phyloP scores from a whole-genome alignment of 2,113 vertebrate genomes.

The Myiozetetes cayanensis region DNA sequence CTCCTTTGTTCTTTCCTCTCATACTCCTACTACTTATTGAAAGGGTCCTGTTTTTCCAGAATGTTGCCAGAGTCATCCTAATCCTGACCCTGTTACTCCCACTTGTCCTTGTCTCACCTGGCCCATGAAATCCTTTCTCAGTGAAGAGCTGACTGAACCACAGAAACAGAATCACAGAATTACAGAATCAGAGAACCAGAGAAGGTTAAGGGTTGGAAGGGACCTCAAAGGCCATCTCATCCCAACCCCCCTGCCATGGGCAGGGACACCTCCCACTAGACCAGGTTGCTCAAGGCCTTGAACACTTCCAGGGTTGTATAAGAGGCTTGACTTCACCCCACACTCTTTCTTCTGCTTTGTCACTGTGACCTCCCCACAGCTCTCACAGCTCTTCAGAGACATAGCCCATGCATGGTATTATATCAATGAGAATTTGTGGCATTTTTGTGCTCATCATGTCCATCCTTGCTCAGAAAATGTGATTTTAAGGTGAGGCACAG shows the following conservation, averaged over 20 bases:
- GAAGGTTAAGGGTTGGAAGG: neutral
- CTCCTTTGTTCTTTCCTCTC: neutral
- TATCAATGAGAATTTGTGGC: neutral
- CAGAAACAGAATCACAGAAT: neutral
- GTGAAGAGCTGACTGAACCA: neutral
- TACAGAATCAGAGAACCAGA: neutral
- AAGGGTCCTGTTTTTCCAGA: neutral
- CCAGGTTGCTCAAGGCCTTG: neutral
- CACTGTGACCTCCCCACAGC: neutral
- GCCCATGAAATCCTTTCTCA: neutral
- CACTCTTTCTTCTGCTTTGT: neutral
- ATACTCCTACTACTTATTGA: neutral
- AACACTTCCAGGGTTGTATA: accelerated
- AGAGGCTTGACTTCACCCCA: neutral
- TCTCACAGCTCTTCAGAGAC: neutral
- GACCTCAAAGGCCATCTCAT: too few relatives aligned
- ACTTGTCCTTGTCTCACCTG: neutral
- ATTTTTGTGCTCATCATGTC: neutral
- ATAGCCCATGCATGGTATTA: neutral
- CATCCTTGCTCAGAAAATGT: neutral
- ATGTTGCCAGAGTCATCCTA: neutral
- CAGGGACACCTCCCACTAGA: neutral
- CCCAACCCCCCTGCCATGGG: neutral
- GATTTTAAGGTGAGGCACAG: neutral
- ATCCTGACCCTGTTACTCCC: neutral